phyloP scores from a whole-genome alignment of 2,113 vertebrate genomes.

The Myiozetetes cayanensis region DNA sequence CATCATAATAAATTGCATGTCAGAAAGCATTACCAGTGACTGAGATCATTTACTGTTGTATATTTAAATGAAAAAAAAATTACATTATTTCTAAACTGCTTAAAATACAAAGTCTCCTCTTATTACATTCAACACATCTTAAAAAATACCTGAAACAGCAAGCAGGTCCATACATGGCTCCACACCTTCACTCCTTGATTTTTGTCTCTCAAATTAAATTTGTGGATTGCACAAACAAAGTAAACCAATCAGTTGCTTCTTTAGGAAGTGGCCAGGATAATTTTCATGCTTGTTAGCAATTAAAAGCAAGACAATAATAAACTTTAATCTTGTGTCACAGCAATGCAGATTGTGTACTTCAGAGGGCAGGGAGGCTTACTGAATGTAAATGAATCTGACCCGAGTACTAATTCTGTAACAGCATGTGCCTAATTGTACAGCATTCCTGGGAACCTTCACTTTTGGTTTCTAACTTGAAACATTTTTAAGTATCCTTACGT shows the following conservation, averaged over 20 bases:
- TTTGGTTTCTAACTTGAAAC: neutral
- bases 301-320: neutral
- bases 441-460: neutral
- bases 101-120: slow-evolving; percentile 27
- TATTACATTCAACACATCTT: neutral
- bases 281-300: neutral
- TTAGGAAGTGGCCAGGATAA: neutral
- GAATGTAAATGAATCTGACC: neutral
- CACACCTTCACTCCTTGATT: neutral
- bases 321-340: neutral
- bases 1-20: slow-evolving; percentile 46
- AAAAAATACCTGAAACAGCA: neutral
- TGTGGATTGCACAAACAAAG: neutral
- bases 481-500: neutral
- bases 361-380: neutral
- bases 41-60: slow-evolving; percentile 30
- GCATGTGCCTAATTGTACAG: neutral
- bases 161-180: neutral
- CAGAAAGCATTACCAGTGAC: slow-evolving; percentile 37
- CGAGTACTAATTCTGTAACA: neutral
- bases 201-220: neutral
- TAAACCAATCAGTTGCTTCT: neutral
- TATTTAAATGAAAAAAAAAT: slow-evolving; percentile 18
- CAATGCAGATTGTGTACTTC: neutral
- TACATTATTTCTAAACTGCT: slow-evolving; percentile 29